Evolutionary conservation across 2,888 invertebrate species (phyloP), one percentile per base, ranked within the genome.

Genomic region (Fragum fragum): DNA sequence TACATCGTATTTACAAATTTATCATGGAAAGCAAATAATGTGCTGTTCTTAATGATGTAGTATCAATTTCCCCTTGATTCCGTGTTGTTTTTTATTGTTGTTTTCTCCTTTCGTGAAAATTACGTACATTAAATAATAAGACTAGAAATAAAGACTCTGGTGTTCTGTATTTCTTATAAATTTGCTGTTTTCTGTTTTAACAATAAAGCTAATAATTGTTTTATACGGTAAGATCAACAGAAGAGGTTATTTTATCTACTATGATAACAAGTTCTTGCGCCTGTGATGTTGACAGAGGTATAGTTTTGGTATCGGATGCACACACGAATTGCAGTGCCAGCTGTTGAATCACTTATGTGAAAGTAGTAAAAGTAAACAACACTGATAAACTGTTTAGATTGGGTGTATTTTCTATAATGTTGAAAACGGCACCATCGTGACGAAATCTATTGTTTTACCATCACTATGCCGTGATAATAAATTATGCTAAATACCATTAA

Each of bases 331-430:
- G 47, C 47, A 47, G 47, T 16, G n/a, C 47, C 47, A 47, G 5
- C 14, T 47, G 47, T 14, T 9, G n/a, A n/a, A 47, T 3, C n/a
- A 14, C 18, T 47, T 47, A 47, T n/a, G 47, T 47, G 47, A 47
- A 47, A 47, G 47, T 47, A 47, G 47, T 47, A 47, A 47, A 47
- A 47, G 47, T 47, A 47, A 57, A 57, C 57, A 57, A 26, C 26
- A 26, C 23, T 57, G 23, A 21, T 23, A 26, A 18, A 23, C 21
- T 57, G 57, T 57, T 57, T 26, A 26, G 57, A 21, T 57, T 57
- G 57, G 57, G 7, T 23, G 26, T 57, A 14, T 57, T 57, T 57
- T 57, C 9, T 18, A 23, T 57, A 21, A 57, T 57, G 57, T 3
- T 7, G 57, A 57, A 23, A 23, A 5, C 26, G 26, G 7, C 57